A percentile compares a stretch with the other conserved stretches of the same genome.
Evolutionary conservation across 1,140 invertebrate genomes (phyloP).

Genomic region (Drosophila bipectinata): DNA sequence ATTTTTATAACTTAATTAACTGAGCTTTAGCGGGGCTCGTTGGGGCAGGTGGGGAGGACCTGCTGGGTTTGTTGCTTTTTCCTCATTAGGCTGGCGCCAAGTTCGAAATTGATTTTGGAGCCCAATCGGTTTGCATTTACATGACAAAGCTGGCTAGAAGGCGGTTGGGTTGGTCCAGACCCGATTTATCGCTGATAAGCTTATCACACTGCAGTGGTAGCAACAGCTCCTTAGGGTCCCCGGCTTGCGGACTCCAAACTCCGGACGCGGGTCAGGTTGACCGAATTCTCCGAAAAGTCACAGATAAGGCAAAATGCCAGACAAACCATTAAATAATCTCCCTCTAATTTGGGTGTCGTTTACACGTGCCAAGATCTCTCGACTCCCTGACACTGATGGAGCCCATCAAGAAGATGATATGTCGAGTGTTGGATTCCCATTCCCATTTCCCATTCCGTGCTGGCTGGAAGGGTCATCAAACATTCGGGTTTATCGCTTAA

Average conservation of each 20-base stretch:
- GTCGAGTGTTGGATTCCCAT: conserved; percentile 29
- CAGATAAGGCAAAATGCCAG: conserved; percentile 33
- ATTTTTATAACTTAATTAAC: conserved; percentile 82
- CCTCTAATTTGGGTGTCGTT: conserved; percentile 78
- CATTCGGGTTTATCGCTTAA: conserved; percentile 38
- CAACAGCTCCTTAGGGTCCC: conserved; percentile 10
- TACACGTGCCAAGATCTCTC: conserved; percentile 68
- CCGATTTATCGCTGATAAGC: conserved; percentile 46
- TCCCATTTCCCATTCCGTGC: not conserved
- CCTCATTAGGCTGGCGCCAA: conserved; percentile 76
- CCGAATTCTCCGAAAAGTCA: conserved; percentile 29
- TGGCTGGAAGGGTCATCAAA: conserved; percentile 32
- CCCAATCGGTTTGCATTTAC: conserved; percentile 55
- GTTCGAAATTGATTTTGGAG: conserved; percentile 69
- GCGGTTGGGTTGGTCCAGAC: conserved; percentile 1
- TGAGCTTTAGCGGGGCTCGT: conserved; percentile 14
- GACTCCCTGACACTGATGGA: conserved; percentile 57
- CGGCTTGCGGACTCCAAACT: not conserved
- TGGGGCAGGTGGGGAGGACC: conserved; percentile 1
- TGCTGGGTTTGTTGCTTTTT: conserved; percentile 55
- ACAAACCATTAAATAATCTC: conserved; percentile 73
- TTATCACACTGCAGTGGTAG: conserved; percentile 23
- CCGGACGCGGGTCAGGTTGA: not conserved
- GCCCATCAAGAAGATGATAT: conserved; percentile 51
- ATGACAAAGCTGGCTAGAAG: conserved; percentile 56